Evolutionary conservation across 2,113 vertebrate species (phyloP).

Genomic region (Cololabis saira): DNA sequence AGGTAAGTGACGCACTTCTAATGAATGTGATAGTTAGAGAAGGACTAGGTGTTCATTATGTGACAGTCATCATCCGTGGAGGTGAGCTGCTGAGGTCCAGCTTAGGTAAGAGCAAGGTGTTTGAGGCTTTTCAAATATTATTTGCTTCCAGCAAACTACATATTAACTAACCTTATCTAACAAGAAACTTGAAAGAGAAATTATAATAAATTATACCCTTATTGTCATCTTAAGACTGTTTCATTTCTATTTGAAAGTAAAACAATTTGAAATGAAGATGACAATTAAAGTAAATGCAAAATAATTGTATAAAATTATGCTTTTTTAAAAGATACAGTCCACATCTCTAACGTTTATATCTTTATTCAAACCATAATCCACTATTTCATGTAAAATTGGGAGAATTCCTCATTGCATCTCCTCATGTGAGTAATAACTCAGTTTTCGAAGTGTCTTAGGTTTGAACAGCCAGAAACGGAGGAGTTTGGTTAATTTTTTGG

Average conservation of each 20-base stretch:
- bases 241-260: no score
- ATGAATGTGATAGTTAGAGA: conserved; percentile 58
- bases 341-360: no score
- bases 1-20: conserved; percentile 71
- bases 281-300: no score
- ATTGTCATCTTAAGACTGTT: no score
- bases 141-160: conserved; percentile 33
- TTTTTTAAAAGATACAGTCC: no score
- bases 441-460: neutral
- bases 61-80: conserved; percentile 32
- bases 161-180: conserved; percentile 21
- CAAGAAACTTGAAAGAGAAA: conserved; percentile 16
- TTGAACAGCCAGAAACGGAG: neutral
- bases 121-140: conserved; percentile 45
- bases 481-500: conserved; percentile 8
- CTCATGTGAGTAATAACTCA: neutral
- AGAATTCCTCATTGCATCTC: neutral
- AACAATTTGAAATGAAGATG: no score
- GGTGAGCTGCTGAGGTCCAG: conserved; percentile 34
- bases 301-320: no score
- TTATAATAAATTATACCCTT: neutral
- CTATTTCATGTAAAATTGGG: no score
- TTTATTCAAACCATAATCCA: no score
- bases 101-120: conserved; percentile 44
- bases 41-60: conserved; percentile 56